Conservation (phyloP, 1,140 invertebrate species). For the Lepidurus apus region DNA sequence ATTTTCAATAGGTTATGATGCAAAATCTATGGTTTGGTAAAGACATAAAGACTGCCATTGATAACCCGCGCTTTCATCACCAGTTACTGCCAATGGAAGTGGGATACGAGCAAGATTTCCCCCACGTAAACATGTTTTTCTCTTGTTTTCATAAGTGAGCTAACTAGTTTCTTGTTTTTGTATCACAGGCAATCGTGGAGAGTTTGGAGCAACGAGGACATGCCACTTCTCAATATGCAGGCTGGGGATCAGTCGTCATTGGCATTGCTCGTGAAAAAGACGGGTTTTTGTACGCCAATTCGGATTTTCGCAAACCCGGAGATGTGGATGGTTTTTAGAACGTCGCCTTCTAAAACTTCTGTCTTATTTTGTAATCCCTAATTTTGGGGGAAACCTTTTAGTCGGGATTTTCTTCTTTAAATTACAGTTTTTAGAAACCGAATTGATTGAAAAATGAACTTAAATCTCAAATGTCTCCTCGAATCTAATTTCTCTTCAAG, state of each 20-base stretch:
- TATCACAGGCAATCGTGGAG: constrained; percentile 56
- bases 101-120: constrained; percentile 70
- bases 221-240: constrained; percentile 50
- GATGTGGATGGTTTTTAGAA: constrained; percentile 60
- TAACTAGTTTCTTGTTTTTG: constrained; percentile 32
- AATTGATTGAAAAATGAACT: too few relatives aligned
- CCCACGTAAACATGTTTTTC: constrained; percentile 50
- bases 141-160: not conserved
- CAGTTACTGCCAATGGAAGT: constrained; percentile 81
- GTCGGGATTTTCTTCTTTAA: too few relatives aligned
- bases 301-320: constrained; percentile 74
- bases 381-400: too few relatives aligned
- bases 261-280: constrained; percentile 57
- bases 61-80: constrained; percentile 82
- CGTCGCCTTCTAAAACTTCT: too few relatives aligned
- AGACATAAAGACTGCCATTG: constrained; percentile 79
- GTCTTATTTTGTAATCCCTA: too few relatives aligned
- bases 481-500: too few relatives aligned
- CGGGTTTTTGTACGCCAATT: constrained; percentile 63
- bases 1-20: constrained; percentile 61
- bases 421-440: too few relatives aligned
- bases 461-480: too few relatives aligned
- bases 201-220: constrained; percentile 65
- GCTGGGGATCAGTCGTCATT: constrained; percentile 61
- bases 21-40: constrained; percentile 77